Evolutionary conservation across 2,797 vertebrate genomes (phyloP).

Genomic region (Bufotes viridis): DNA sequence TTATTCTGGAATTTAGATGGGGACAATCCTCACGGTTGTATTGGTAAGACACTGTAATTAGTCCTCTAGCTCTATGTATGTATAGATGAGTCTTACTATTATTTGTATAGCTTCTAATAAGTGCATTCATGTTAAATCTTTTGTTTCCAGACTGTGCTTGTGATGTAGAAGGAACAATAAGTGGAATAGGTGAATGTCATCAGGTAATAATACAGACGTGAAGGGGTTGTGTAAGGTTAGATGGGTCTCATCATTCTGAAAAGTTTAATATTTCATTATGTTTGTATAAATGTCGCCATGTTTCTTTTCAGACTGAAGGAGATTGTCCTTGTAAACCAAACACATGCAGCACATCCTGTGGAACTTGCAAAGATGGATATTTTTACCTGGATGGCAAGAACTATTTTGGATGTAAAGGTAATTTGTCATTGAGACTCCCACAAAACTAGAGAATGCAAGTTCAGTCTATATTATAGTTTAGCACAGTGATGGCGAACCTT

Average conservation of each 20-base stretch:
- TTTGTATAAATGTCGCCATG: neutral
- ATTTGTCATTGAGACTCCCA: constrained; percentile 8
- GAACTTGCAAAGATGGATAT: constrained; percentile 85
- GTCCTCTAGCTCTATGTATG: neutral
- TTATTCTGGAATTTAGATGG: constrained; percentile 88
- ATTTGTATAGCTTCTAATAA: neutral
- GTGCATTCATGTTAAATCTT: neutral
- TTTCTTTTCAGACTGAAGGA: constrained; percentile 77
- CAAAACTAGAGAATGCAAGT: neutral
- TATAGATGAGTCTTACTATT: neutral
- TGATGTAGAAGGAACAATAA: constrained; percentile 85
- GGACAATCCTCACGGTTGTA: constrained; percentile 82
- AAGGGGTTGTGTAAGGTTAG: neutral
- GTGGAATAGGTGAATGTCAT: constrained; percentile 85
- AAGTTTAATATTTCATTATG: neutral
- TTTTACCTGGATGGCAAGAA: constrained; percentile 82
- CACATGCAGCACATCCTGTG: constrained; percentile 79
- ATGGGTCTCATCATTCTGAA: neutral
- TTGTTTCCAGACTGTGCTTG: constrained; percentile 77
- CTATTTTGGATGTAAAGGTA: constrained; percentile 94
- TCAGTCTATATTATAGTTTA: neutral
- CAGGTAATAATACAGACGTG: constrained; percentile 77
- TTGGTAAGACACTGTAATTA: constrained; percentile 72
- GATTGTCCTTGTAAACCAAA: constrained; percentile 88
- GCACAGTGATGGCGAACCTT: too few relatives aligned